Percentiles rank a stretch among this genome's conserved stretches.
phyloP scores from a whole-genome alignment of 1,140 invertebrate genomes.

The Eurosta solidaginis region DNA sequence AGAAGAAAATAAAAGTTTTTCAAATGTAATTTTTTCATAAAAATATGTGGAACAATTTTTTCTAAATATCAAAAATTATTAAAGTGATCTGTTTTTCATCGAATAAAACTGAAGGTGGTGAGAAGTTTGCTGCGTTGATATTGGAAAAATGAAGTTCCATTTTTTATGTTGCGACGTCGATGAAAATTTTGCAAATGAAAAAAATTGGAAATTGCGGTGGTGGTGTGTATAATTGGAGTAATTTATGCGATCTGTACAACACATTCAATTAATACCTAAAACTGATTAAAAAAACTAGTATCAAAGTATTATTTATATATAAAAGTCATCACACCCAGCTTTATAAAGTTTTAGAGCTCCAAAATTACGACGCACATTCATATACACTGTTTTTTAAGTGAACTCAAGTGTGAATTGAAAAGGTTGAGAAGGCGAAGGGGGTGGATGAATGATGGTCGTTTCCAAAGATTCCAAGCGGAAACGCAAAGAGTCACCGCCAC shows the following conservation, averaged over 20 bases:
- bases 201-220: slow-evolving; percentile 33
- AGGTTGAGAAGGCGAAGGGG: not conserved
- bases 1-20: slow-evolving; percentile 28
- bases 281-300: slow-evolving; percentile 22
- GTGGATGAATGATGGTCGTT: slow-evolving; percentile 55
- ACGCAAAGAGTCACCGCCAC: slow-evolving; percentile 54
- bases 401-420: slow-evolving; percentile 20
- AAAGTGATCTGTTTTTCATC: not conserved
- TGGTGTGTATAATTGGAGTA: slow-evolving; percentile 37
- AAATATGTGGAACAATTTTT: slow-evolving; percentile 14
- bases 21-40: not conserved
- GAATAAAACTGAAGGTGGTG: not conserved
- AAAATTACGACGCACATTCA: not conserved
- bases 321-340: not conserved
- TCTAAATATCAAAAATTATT: not conserved
- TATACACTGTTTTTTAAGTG: slow-evolving; percentile 3
- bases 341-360: not conserved
- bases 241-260: slow-evolving; percentile 22
- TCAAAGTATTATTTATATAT: not conserved
- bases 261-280: slow-evolving; percentile 4
- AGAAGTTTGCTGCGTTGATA: not conserved
- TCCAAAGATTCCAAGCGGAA: slow-evolving; percentile 56
- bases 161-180: slow-evolving; percentile 29
- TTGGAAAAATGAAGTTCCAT: slow-evolving; percentile 31
- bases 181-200: slow-evolving; percentile 35